Evolutionary conservation across 1,140 invertebrate species (phyloP).

Genomic region (Drosophila obscura): DNA sequence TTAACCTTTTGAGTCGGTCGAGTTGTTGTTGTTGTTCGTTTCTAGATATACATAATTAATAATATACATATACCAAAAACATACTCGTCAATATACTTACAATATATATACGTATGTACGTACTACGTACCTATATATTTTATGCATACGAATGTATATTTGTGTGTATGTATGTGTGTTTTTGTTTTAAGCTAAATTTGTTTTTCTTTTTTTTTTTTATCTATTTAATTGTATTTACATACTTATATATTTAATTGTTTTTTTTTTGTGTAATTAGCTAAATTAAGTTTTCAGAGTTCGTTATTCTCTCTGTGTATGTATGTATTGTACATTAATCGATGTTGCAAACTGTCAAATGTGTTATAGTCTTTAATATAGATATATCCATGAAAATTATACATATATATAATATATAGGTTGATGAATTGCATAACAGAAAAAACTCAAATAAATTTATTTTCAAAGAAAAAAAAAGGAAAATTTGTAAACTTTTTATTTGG

Average conservation of each 20-base stretch:
- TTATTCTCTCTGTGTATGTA: slow-evolving; percentile 21
- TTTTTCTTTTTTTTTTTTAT: slow-evolving; percentile 1
- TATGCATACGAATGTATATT: slow-evolving; percentile 22
- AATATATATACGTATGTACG: slow-evolving; percentile 11
- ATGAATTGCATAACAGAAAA: slow-evolving; percentile 21
- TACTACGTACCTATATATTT: slow-evolving; percentile 23
- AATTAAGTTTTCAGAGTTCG: slow-evolving; percentile 19
- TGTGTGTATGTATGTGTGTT: slow-evolving; percentile 21
- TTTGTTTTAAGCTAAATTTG: slow-evolving; percentile 1
- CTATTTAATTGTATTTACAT: too few species aligned
- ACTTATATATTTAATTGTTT: too few species aligned
- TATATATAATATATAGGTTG: neutral
- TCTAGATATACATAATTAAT: too few species aligned
- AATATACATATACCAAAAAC: neutral
- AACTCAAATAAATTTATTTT: neutral
- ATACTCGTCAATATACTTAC: too few species aligned
- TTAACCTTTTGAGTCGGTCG: too few species aligned
- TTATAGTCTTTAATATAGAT: slow-evolving; percentile 57
- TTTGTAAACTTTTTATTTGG: slow-evolving; percentile 16
- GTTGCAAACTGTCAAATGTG: slow-evolving; percentile 69
- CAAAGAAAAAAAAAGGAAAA: slow-evolving; percentile 7
- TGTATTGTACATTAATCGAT: slow-evolving; percentile 33
- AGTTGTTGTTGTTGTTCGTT: too few species aligned
- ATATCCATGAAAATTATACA: slow-evolving; percentile 30
- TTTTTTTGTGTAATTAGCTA: slow-evolving; percentile 12